Percentiles rank a stretch among this genome's conserved stretches.
Conservation (phyloP, 1,140 invertebrate species). For the Trinorchestia longiramus region DNA sequence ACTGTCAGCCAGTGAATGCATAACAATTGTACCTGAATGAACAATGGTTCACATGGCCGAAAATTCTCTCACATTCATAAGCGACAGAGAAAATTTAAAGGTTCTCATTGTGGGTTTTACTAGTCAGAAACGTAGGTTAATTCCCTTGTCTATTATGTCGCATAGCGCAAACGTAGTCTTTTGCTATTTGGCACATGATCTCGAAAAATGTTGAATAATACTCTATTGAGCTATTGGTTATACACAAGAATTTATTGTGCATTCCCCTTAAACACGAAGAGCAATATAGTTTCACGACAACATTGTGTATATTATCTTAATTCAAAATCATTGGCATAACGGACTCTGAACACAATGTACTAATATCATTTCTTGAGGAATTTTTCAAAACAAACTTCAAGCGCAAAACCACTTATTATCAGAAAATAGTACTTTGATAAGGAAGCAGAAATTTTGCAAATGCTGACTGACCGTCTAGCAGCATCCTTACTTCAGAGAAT, state of each 20-base stretch:
- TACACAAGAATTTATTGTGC: neutral
- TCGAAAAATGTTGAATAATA: neutral
- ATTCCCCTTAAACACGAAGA: neutral
- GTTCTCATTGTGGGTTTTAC: neutral
- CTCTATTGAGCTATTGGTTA: neutral
- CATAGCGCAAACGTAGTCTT: neutral
- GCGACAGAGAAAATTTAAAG: neutral
- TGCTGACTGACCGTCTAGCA: too few relatives aligned
- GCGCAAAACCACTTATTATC: neutral
- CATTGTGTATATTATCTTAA: neutral
- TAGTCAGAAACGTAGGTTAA: neutral
- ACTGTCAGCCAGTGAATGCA: neutral
- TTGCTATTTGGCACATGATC: neutral
- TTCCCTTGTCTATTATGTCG: neutral
- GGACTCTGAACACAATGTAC: neutral
- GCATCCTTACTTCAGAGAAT: neutral
- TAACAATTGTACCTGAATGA: neutral
- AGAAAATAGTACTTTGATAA: neutral
- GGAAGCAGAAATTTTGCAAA: neutral
- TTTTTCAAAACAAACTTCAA: neutral
- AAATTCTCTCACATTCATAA: neutral
- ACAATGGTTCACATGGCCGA: neutral
- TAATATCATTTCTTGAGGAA: neutral
- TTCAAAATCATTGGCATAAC: neutral
- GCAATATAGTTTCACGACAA: neutral